A percentile compares a stretch with the other conserved stretches of the same genome.
phyloP scores from a whole-genome alignment of 2,888 invertebrate genomes.

The Chrysolina oricalcia region DNA sequence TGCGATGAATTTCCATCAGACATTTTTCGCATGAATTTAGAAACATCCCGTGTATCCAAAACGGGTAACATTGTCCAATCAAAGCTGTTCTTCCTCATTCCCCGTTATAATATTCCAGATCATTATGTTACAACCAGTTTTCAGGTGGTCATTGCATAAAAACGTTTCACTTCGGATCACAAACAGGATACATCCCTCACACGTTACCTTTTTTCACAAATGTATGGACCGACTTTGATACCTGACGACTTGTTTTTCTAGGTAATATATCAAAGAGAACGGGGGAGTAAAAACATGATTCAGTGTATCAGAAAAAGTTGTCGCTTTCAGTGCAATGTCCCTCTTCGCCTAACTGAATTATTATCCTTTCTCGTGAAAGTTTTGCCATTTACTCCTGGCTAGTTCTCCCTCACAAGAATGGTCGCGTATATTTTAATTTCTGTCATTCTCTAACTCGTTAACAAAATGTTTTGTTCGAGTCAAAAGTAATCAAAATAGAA shows the following conservation, averaged over 20 bases:
- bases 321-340: conserved; percentile 62
- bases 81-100: too few species aligned
- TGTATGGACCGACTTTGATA: conserved; percentile 40
- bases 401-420: conserved; percentile 62
- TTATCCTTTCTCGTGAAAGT: conserved; percentile 68
- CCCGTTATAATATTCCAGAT: not conserved
- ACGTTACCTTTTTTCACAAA: conserved; percentile 4
- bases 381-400: conserved; percentile 65
- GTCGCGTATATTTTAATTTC: conserved; percentile 67
- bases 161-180: not conserved
- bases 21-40: too few species aligned
- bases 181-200: not conserved
- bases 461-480: conserved; percentile 55
- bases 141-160: not conserved
- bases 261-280: conserved; percentile 51
- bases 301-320: conserved; percentile 63
- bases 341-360: conserved; percentile 67
- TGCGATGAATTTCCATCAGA: too few species aligned
- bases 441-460: conserved; percentile 57
- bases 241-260: conserved; percentile 40
- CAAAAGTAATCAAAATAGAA: conserved; percentile 54
- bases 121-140: not conserved
- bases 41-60: too few species aligned
- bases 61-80: too few species aligned
- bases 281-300: conserved; percentile 57